Base-by-base conservation (phyloP, 1,140 invertebrate species). In the Aphelenchoides besseyi region DNA sequence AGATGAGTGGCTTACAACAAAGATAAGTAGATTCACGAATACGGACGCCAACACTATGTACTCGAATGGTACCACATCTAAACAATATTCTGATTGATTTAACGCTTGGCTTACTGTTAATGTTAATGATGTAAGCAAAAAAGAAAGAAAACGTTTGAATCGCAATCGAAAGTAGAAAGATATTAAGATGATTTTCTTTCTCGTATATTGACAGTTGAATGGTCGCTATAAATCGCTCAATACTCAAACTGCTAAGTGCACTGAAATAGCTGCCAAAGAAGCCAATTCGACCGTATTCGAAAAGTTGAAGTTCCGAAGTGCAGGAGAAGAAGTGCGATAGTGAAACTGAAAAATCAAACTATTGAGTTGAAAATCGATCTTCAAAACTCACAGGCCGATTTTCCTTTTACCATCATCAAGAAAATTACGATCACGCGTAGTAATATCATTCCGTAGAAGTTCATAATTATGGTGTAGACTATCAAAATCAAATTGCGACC, bases 381-480 rank as follows among this genome's bases (percentile, higher is more conserved):
- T 5, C 5, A n/a, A 5, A 41, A 41, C 37, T 41, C 37, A 41
- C 37, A 41, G 37, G 5, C n/a, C 5, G n/a, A 5, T 41, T 41
- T n/a, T 5, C 37, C 37, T 5, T 41, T 41, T n/a, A 41, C n/a
- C n/a, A 41, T 8, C 5, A 41, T n/a, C n/a, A 5, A n/a, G n/a
- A 59, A 8, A 5, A 59, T 59, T 5, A 59, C 55, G 55, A 8
- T 8, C 5, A 59, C 5, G 23, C 55, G 55, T 8, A 5, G 23
- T 8, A 59, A 28, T 8, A 59, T 5, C 18, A 59, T 59, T 33
- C 55, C 55, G 55, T 59, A 59, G 55, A 59, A 59, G 55, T 59
- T 59, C 26, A 23, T 23, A 28, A 23, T 23, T 8, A 59, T 18
- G 5, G 32, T 8, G 55, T 59, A 59, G 18, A 59, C 23, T 28